A percentile compares a stretch with the other conserved stretches of the same genome.
Conservation (phyloP, 2,797 vertebrate species). For the Eulemur albifrons region DNA sequence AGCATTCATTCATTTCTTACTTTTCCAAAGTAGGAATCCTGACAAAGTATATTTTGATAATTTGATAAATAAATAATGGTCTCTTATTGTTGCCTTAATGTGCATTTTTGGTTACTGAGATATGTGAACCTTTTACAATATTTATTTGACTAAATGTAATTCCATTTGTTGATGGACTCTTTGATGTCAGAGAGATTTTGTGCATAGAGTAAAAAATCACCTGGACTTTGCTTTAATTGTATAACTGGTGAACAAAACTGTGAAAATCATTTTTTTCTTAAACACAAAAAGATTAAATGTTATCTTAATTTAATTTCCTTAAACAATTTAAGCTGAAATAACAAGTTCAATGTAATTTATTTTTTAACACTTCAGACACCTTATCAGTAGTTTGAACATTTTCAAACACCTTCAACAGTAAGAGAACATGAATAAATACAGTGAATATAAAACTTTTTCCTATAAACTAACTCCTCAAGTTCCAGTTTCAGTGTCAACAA, state of each 20-base stretch:
- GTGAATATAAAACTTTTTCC: not conserved
- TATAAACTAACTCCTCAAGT: not conserved
- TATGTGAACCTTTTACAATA: not conserved
- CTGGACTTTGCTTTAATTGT: not conserved
- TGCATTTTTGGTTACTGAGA: not conserved
- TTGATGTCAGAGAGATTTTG: not conserved
- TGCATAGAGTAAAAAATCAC: not conserved
- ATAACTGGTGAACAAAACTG: not conserved
- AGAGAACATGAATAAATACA: not conserved
- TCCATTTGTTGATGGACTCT: not conserved
- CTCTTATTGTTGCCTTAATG: not conserved
- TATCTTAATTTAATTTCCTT: constrained; percentile 21
- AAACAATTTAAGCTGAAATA: not conserved
- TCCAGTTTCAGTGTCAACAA: not conserved
- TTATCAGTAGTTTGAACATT: not conserved
- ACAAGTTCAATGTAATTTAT: not conserved
- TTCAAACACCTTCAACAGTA: not conserved
- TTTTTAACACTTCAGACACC: not conserved
- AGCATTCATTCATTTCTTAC: not conserved
- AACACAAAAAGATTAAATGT: not conserved
- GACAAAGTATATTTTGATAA: not conserved
- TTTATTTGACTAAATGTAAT: constrained; percentile 26
- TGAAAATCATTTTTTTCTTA: constrained; percentile 1
- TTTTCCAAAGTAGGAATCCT: not conserved
- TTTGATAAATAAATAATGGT: not conserved